These are phyloP conservation scores for Mastomys coucha DNA, from an alignment of 2,113 vertebrate species.

Conservation along the genomic window DNA sequence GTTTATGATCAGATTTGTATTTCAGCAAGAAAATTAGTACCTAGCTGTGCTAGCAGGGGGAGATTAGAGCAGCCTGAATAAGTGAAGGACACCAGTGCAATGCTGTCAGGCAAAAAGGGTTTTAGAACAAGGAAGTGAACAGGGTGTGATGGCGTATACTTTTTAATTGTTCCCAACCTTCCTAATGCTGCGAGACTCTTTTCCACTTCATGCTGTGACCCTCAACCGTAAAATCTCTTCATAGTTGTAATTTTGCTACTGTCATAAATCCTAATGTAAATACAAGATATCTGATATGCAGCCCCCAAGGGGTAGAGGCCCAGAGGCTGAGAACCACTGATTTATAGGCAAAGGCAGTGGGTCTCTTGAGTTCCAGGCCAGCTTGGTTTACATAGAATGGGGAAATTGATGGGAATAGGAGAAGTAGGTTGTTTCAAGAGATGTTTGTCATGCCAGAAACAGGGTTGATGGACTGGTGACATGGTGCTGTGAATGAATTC, in stretches of 20 bases:
- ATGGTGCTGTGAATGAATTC: background rate
- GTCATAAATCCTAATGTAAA: background rate
- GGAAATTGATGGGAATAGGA: background rate
- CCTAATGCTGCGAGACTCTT: too few species aligned
- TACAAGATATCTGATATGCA: background rate
- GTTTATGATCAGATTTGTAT: background rate
- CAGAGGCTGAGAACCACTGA: background rate
- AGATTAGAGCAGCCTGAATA: background rate
- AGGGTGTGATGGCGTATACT: background rate
- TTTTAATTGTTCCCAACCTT: background rate
- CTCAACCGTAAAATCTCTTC: background rate
- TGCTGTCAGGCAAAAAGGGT: background rate
- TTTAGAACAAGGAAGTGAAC: background rate
- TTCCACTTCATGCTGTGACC: background rate
- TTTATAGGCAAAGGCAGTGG: background rate
- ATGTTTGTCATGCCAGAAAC: background rate
- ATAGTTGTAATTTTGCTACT: background rate
- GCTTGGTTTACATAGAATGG: background rate
- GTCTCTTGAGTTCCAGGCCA: background rate
- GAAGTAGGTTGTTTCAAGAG: constrained; percentile 16
- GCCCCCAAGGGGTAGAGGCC: background rate
- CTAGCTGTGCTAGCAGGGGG: background rate
- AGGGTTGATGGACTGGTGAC: background rate
- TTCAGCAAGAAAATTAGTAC: constrained; percentile 31
- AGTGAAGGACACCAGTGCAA: background rate